These are phyloP conservation scores for Automeris io DNA, from an alignment of 2,888 invertebrate genomes.

Conservation along the genomic window DNA sequence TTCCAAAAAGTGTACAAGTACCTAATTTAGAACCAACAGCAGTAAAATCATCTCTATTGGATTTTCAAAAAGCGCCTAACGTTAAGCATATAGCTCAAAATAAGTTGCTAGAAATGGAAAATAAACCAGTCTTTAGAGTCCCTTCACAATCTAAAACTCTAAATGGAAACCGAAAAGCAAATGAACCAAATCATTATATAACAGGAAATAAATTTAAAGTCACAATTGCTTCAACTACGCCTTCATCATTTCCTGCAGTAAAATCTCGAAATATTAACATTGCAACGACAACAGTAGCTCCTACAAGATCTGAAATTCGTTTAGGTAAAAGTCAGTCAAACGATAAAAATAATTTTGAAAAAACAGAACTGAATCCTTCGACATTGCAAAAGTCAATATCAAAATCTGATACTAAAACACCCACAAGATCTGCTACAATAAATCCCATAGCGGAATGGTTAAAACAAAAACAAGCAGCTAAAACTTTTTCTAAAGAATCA, in stretches of 20 bases:
- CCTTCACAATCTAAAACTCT: conserved; percentile 8
- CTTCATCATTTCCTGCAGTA: neutral
- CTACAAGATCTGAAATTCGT: neutral
- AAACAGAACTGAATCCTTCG: neutral
- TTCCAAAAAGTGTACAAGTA: conserved; percentile 25
- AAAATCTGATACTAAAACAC: neutral
- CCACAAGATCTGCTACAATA: neutral
- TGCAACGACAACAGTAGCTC: neutral
- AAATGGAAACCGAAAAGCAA: conserved; percentile 16
- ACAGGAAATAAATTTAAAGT: conserved; percentile 31
- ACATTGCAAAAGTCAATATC: neutral
- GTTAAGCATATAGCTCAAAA: conserved; percentile 12
- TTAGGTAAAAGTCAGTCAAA: neutral
- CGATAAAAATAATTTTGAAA: neutral
- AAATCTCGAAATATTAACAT: neutral
- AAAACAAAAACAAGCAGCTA: neutral
- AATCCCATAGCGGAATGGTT: neutral
- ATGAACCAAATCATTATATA: conserved; percentile 16
- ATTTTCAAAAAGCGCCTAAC: conserved; percentile 12
- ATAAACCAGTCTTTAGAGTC: neutral
- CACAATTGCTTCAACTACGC: conserved; percentile 21
- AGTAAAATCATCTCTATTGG: conserved; percentile 13
- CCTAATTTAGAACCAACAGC: conserved; percentile 21
- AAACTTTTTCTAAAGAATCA: neutral
- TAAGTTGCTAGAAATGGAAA: conserved; percentile 8